Percentiles rank a stretch among this genome's conserved stretches.
Evolutionary conservation across 92 coral and sea anemone species (phyloP).

Genomic region (Zoanthus sansibaricus): DNA sequence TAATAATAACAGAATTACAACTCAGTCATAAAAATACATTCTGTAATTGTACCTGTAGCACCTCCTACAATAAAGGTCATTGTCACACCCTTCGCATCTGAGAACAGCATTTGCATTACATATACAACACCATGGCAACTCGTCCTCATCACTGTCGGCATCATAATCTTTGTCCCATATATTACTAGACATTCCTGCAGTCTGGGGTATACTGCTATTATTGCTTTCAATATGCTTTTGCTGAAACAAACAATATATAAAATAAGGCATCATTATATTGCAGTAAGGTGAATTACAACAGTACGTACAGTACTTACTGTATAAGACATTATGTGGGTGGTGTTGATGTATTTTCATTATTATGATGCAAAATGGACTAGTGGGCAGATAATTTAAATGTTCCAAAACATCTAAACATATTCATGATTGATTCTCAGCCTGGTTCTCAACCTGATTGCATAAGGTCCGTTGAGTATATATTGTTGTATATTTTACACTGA

Average conservation of each 20-base stretch:
- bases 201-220: slow-evolving; percentile 11
- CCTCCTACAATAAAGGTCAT: slow-evolving; percentile 93
- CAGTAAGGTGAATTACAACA: too few relatives aligned
- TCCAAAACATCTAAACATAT: too few relatives aligned
- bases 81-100: slow-evolving; percentile 97
- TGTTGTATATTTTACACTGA: too few relatives aligned
- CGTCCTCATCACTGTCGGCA: slow-evolving; percentile 87
- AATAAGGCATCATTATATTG: too few relatives aligned
- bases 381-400: too few relatives aligned
- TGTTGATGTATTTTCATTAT: too few relatives aligned
- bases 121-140: slow-evolving; percentile 99
- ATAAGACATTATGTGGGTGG: too few relatives aligned
- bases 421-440: too few relatives aligned
- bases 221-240: slow-evolving; percentile 29
- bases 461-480: too few relatives aligned
- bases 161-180: slow-evolving; percentile 82
- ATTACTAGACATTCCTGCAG: slow-evolving; percentile 53
- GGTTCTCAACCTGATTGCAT: too few relatives aligned
- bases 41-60: slow-evolving; percentile 79
- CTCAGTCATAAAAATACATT: background rate
- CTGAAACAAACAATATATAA: background rate
- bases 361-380: too few relatives aligned
- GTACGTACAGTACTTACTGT: too few relatives aligned
- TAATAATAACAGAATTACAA: background rate
- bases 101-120: slow-evolving; percentile 95